A percentile compares a stretch with the other conserved stretches of the same genome.
phyloP scores from a whole-genome alignment of 2,113 vertebrate genomes.

The Drymodes brunneopygia region DNA sequence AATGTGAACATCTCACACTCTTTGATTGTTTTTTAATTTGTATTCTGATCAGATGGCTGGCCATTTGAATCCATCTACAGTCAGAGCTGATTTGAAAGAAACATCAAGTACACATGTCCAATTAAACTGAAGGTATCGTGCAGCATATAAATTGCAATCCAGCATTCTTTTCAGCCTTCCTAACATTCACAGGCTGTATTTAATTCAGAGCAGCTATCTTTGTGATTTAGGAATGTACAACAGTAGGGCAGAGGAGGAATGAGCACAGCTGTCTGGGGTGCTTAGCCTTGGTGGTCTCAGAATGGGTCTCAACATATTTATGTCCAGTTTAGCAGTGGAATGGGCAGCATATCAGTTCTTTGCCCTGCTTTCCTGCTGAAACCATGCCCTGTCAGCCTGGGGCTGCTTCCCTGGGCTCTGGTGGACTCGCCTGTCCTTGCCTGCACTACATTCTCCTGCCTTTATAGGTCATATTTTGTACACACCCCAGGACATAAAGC shows the following conservation, averaged over 20 bases:
- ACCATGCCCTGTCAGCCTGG: not conserved
- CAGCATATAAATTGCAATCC: slow-evolving; percentile 14
- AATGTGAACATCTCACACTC: not conserved
- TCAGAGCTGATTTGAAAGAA: slow-evolving; percentile 11
- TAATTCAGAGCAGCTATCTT: not conserved
- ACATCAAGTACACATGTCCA: not conserved
- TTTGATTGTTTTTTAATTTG: not conserved
- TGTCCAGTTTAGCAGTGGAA: not conserved
- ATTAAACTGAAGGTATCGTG: not conserved
- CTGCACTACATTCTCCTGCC: not conserved
- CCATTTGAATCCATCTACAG: not conserved
- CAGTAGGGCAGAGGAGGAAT: not conserved
- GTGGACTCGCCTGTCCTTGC: not conserved
- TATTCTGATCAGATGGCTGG: not conserved
- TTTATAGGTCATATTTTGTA: not conserved
- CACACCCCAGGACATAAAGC: not conserved
- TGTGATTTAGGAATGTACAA: not conserved
- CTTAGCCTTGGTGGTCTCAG: not conserved
- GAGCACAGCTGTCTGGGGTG: not conserved
- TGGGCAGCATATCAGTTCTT: not conserved
- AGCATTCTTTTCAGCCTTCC: not conserved
- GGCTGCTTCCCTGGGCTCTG: not conserved
- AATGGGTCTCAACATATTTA: not conserved
- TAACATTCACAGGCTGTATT: not conserved
- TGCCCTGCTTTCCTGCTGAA: not conserved